Evolutionary conservation across 2,888 invertebrate genomes (phyloP).

Genomic region (Boloria euphrosyne): DNA sequence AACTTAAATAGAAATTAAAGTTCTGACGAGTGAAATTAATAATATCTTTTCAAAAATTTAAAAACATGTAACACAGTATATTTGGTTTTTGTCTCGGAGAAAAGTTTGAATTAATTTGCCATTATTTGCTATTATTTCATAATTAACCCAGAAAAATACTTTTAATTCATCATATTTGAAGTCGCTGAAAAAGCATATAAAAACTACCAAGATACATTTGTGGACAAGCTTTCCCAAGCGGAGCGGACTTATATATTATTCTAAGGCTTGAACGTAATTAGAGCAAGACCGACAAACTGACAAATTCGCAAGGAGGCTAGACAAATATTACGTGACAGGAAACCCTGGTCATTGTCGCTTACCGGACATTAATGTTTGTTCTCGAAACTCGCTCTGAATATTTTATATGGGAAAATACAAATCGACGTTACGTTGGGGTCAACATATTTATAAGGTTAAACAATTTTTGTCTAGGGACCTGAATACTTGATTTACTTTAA

Average conservation of each 20-base stretch:
- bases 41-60: too few species aligned
- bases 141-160: too few species aligned
- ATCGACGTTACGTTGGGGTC: slow-evolving; percentile 24
- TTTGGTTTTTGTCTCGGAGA: too few species aligned
- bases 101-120: too few species aligned
- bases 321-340: slow-evolving; percentile 38
- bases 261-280: slow-evolving; percentile 30
- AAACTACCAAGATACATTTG: too few species aligned
- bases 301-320: slow-evolving; percentile 28
- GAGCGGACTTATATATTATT: background rate
- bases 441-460: slow-evolving; percentile 25
- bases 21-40: too few species aligned
- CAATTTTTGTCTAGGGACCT: slow-evolving; percentile 3
- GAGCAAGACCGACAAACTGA: slow-evolving; percentile 34
- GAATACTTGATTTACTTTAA: slow-evolving; percentile 6
- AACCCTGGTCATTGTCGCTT: slow-evolving; percentile 35
- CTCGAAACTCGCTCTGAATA: slow-evolving; percentile 35
- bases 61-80: too few species aligned
- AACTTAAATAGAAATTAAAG: too few species aligned
- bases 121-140: too few species aligned
- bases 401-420: slow-evolving; percentile 36
- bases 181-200: too few species aligned
- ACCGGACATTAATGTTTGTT: slow-evolving; percentile 39
- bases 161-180: too few species aligned
- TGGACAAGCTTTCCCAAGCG: too few species aligned